These are phyloP conservation scores for Daubentonia madagascariensis DNA, from an alignment of 2,113 vertebrate species.

Conservation along the genomic window DNA sequence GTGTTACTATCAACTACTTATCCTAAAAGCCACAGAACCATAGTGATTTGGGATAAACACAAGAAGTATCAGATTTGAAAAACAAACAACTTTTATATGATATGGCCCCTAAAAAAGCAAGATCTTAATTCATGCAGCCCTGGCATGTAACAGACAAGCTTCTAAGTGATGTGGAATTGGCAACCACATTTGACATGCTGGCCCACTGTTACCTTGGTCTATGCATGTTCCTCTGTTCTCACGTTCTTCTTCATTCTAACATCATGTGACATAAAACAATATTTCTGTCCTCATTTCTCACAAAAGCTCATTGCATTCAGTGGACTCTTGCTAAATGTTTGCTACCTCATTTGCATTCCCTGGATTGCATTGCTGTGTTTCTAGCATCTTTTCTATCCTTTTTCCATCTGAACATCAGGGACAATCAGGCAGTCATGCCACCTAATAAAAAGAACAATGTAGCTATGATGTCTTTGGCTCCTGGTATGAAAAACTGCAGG, in stretches of 20 bases:
- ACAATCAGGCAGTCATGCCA: background rate
- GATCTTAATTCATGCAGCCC: background rate
- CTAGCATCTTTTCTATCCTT: constrained; percentile 20
- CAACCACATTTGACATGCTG: background rate
- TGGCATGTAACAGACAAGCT: constrained; percentile 66
- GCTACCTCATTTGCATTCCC: constrained; percentile 6
- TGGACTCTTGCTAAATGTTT: constrained; percentile 22
- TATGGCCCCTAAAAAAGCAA: background rate
- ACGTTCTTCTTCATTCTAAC: background rate
- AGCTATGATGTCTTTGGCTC: constrained; percentile 58
- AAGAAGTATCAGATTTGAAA: constrained; percentile 1
- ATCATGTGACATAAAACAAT: background rate
- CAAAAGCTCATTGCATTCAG: constrained; percentile 1
- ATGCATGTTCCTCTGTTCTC: constrained; percentile 32
- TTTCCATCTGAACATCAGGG: constrained; percentile 14
- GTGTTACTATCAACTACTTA: background rate
- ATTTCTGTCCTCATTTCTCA: background rate
- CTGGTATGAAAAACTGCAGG: background rate
- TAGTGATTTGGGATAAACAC: background rate
- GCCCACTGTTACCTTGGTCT: background rate
- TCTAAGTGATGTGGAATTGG: constrained; percentile 25
- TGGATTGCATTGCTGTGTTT: constrained; percentile 18
- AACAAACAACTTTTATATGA: background rate
- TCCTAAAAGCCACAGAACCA: background rate
- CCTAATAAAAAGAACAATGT: background rate